Base-by-base conservation (phyloP, 2,113 vertebrate genomes). In the Machaerirhynchus nigripectus region DNA sequence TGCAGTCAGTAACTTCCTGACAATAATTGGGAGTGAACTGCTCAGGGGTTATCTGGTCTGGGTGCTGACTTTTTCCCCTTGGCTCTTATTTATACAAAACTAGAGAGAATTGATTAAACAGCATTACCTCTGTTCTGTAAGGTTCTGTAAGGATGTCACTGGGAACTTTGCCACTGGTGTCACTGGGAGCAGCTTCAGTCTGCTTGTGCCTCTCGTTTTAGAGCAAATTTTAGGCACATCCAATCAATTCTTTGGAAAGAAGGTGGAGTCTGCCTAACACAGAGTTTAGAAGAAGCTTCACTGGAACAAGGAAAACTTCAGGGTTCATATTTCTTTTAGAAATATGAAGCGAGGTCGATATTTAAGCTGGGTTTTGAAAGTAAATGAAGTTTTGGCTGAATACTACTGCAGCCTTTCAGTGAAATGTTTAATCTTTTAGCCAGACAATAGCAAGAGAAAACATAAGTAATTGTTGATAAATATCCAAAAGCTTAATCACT, bases 381-480 rank as follows among this genome's bases (percentile, higher is more conserved):
- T 37, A 68, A 87, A 77, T 82, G 39, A 77, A 79, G n/a, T 69
- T 89, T 97, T 96, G 91, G 55, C 75, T 68, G 74, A 87, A 71
- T 21, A 52, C 12, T 70, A 5, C n/a, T 86, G 55, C 39, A 81
- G 71, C 6, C 4, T 87, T 89, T 93, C 81, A 73, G 74, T 89
- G 49, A 80, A 78, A 89, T 30, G 18, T 84, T 89, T 89, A 83
- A 67, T 82, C 83, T 92, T 90, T 79, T 80, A 84, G 65, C 71
- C 67, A 87, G 92, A 86, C 49, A 42, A 19, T 84, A 95, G 76
- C 40, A 69, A 87, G 60, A 90, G 81, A 93, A 96, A 86, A 65
- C 26, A 11, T 63, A 75, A 92, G 91, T 95, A 89, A 63, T 78
- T 93, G 76, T 63, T 96, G 85, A 81, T 89, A 93, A 96, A 94